Evolutionary conservation across 2,113 vertebrate species (phyloP).

Genomic region (Mandrillus leucophaeus): DNA sequence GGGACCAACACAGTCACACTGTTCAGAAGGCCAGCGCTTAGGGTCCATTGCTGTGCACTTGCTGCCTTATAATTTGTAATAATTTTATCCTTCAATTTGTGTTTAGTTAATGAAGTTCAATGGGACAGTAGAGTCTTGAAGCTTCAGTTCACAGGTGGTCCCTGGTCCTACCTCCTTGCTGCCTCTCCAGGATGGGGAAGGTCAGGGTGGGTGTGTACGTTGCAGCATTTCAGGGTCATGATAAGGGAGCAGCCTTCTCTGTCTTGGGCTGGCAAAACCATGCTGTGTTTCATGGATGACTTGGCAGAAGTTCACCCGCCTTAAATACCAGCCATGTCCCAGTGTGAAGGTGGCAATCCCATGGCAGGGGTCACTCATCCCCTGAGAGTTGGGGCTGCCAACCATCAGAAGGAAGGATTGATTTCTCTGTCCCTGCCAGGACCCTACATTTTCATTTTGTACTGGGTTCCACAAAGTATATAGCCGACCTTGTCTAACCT

Average conservation of each 20-base stretch:
- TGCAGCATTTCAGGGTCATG: not conserved
- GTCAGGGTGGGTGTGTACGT: accelerated
- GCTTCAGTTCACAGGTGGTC: accelerated
- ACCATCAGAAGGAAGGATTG: not conserved
- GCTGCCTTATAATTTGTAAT: not conserved
- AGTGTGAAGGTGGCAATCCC: not conserved
- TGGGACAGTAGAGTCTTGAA: not conserved
- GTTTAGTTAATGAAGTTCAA: not conserved
- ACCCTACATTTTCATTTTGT: not conserved
- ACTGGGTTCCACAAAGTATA: not conserved
- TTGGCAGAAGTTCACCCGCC: not conserved
- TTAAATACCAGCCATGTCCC: not conserved
- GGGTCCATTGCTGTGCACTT: not conserved
- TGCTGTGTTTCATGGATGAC: not conserved
- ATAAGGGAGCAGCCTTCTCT: not conserved
- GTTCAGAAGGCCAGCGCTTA: not conserved
- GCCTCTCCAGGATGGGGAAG: too few species aligned
- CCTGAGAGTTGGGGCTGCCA: not conserved
- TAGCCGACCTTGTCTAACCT: not conserved
- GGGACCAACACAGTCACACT: not conserved
- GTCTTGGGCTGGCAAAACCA: not conserved
- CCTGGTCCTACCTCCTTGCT: not conserved
- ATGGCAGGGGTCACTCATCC: not conserved
- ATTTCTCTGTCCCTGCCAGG: not conserved
- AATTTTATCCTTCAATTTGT: not conserved